phyloP scores from a whole-genome alignment of 37 sponge, comb jelly and placozoan species.

The Tethya wilhelma region DNA sequence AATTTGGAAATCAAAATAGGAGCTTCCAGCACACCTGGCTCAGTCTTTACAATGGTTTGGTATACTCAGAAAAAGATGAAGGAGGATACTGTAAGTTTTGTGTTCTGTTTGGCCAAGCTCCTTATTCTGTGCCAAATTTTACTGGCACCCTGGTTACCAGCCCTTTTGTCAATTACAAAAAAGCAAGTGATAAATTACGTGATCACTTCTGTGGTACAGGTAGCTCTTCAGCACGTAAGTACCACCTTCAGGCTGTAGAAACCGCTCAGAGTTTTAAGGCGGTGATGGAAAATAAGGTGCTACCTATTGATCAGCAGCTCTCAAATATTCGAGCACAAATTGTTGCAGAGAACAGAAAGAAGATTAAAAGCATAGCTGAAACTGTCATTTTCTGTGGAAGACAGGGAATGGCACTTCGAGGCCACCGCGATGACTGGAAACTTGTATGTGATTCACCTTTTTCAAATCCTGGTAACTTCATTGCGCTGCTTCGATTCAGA shows the following conservation, averaged over 20 bases:
- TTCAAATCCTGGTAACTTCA: slow-evolving; percentile 50
- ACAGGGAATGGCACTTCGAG: slow-evolving; percentile 58
- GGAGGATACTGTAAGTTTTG: slow-evolving; percentile 37
- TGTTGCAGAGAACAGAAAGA: slow-evolving; percentile 42
- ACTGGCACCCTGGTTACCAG: slow-evolving; percentile 25
- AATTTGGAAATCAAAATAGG: slow-evolving; percentile 9
- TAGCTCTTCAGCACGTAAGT: slow-evolving; percentile 13
- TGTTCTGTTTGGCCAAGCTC: slow-evolving; percentile 50
- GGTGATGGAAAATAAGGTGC: slow-evolving; percentile 35
- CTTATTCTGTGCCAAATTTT: slow-evolving; percentile 2
- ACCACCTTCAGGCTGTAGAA: slow-evolving; percentile 45
- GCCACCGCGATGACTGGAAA: slow-evolving; percentile 62
- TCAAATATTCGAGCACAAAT: background rate
- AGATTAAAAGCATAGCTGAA: slow-evolving; percentile 49
- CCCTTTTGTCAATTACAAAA: slow-evolving; percentile 37
- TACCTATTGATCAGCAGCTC: slow-evolving; percentile 33
- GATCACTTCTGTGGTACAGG: slow-evolving; percentile 28
- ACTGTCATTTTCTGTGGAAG: slow-evolving; percentile 63
- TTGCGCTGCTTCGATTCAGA: slow-evolving; percentile 40
- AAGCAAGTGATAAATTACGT: slow-evolving; percentile 22
- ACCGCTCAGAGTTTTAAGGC: slow-evolving; percentile 21
- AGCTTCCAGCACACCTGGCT: slow-evolving; percentile 30
- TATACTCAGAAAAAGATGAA: slow-evolving; percentile 40
- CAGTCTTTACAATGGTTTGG: slow-evolving; percentile 28
- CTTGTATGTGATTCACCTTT: background rate